phyloP scores from a whole-genome alignment of 1,140 invertebrate species.

The Drepana arcuata region DNA sequence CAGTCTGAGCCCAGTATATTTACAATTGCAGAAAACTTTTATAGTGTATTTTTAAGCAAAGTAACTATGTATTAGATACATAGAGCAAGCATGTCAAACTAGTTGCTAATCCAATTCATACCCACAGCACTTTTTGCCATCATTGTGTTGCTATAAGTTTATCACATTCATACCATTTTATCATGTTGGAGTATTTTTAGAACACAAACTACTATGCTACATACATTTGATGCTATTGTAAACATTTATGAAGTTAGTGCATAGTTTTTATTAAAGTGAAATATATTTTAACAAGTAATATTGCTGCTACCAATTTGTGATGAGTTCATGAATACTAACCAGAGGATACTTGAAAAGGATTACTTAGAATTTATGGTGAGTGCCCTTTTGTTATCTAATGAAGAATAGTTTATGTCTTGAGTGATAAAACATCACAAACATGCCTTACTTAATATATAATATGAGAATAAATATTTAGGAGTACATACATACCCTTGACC shows the following conservation, averaged over 20 bases:
- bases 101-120: no score
- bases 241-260: constrained; percentile 36
- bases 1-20: no score
- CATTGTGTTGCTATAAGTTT: constrained; percentile 57
- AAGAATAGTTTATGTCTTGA: no score
- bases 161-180: constrained; percentile 65
- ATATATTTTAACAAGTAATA: constrained; percentile 16
- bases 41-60: no score
- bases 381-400: no score
- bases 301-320: constrained; percentile 27
- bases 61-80: no score
- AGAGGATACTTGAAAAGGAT: constrained; percentile 29
- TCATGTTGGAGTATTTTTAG: constrained; percentile 67
- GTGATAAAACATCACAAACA: no score
- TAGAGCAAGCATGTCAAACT: no score
- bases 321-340: constrained; percentile 36
- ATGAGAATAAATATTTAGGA: no score
- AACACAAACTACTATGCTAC: constrained; percentile 45
- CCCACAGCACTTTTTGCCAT: constrained; percentile 57
- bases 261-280: constrained; percentile 41
- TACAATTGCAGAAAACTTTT: no score
- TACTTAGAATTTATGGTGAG: constrained; percentile 55
- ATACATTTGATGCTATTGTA: constrained; percentile 52
- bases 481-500: no score
- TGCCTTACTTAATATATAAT: no score